Percentiles rank a stretch among this genome's conserved stretches.
These are phyloP conservation scores for Zele albiditarsus DNA, from an alignment of 2,888 invertebrate species.

Conservation along the genomic window DNA sequence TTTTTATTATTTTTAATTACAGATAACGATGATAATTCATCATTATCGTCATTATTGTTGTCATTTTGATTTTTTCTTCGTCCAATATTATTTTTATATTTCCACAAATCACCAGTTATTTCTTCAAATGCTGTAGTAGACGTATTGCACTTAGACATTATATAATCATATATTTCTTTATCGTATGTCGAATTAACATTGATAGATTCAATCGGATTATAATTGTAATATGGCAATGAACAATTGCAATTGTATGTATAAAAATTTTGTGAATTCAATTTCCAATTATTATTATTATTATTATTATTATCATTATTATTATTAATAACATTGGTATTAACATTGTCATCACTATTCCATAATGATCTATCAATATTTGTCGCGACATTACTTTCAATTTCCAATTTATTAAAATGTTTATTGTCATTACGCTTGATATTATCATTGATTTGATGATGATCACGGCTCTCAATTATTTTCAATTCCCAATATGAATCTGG, in stretches of 20 bases:
- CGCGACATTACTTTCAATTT: constrained; percentile 7
- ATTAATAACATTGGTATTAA: neutral
- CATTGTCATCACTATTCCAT: neutral
- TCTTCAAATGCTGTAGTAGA: constrained; percentile 28
- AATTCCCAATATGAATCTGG: constrained; percentile 30
- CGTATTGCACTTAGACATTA: constrained; percentile 18
- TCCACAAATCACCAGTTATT: constrained; percentile 20
- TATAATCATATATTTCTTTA: constrained; percentile 45
- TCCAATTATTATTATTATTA: neutral
- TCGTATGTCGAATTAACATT: constrained; percentile 44
- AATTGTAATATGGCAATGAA: neutral
- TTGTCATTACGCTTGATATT: neutral
- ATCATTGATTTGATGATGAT: constrained; percentile 4
- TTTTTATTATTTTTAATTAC: constrained; percentile 7
- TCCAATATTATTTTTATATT: constrained; percentile 19
- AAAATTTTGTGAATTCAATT: constrained; percentile 4
- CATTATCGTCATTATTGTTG: neutral
- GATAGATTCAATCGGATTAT: constrained; percentile 15
- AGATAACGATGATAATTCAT: neutral
- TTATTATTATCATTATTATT: neutral
- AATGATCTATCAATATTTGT: constrained; percentile 6
- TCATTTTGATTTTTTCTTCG: constrained; percentile 26
- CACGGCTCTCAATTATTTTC: constrained; percentile 15
- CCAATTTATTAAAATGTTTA: constrained; percentile 28
- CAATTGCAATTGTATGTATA: neutral